phyloP scores from a whole-genome alignment of 2,888 invertebrate genomes.

The Salpingus planirostris region DNA sequence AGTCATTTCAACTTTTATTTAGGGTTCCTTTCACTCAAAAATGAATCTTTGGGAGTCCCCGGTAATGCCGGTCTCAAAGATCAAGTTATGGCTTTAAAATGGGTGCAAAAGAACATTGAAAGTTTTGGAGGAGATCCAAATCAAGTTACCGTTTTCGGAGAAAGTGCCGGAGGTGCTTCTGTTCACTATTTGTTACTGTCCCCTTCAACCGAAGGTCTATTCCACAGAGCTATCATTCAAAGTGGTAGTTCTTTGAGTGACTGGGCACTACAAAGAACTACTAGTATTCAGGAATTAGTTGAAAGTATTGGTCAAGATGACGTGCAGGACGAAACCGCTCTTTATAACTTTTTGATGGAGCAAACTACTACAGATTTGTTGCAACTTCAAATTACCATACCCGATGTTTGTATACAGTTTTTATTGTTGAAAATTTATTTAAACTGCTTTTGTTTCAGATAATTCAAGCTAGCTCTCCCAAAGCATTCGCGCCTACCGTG shows the following conservation, averaged over 20 bases:
- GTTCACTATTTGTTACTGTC: conserved; percentile 28
- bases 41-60: conserved; percentile 38
- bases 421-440: no score
- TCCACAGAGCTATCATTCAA: conserved; percentile 29
- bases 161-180: conserved; percentile 43
- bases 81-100: conserved; percentile 41
- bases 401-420: no score
- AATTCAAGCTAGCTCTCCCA: no score
- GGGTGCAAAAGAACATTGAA: conserved; percentile 41
- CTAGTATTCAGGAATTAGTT: no score
- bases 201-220: conserved; percentile 12
- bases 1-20: no score
- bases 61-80: conserved; percentile 45
- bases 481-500: not conserved
- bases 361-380: no score
- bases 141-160: conserved; percentile 44
- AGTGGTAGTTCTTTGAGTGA: conserved; percentile 24
- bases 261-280: no score
- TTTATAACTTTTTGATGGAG: no score
- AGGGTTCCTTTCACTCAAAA: conserved; percentile 43
- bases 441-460: no score
- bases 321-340: no score
- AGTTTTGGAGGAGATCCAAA: conserved; percentile 42
- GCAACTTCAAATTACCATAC: no score
- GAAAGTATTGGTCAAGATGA: no score